phyloP scores from a whole-genome alignment of 2,797 vertebrate species.

The Acipenser ruthenus region DNA sequence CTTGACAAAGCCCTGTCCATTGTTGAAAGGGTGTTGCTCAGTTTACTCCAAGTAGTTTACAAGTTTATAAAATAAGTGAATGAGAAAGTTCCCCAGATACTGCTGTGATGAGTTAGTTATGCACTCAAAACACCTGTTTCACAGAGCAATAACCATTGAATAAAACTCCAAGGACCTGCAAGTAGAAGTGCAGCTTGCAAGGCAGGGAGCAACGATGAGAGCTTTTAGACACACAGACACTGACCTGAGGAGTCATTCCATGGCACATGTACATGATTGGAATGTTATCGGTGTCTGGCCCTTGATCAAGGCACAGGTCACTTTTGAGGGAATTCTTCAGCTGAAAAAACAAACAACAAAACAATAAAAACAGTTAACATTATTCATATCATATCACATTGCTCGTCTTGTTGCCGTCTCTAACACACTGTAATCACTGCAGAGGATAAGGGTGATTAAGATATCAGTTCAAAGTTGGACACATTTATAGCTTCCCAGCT shows the following conservation, averaged over 20 bases:
- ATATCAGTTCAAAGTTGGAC: background rate
- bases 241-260: constrained; percentile 92
- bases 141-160: background rate
- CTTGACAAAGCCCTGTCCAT: no score
- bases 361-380: no score
- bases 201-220: no score
- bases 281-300: constrained; percentile 88
- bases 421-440: no score
- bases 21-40: no score
- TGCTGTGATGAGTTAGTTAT: background rate
- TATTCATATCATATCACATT: no score
- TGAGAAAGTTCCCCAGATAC: background rate
- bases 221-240: constrained; percentile 24
- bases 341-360: constrained; percentile 39
- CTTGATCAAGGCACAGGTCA: constrained; percentile 93
- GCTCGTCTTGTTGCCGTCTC: no score
- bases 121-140: background rate
- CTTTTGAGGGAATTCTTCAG: constrained; percentile 90
- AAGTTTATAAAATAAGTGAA: background rate
- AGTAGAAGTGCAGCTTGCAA: background rate
- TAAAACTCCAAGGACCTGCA: no score
- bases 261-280: constrained; percentile 97
- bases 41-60: no score
- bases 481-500: background rate
- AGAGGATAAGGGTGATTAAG: background rate